A percentile compares a stretch with the other conserved stretches of the same genome.
Evolutionary conservation across 1,140 invertebrate species (phyloP).

Genomic region (Caerostris darwini): DNA sequence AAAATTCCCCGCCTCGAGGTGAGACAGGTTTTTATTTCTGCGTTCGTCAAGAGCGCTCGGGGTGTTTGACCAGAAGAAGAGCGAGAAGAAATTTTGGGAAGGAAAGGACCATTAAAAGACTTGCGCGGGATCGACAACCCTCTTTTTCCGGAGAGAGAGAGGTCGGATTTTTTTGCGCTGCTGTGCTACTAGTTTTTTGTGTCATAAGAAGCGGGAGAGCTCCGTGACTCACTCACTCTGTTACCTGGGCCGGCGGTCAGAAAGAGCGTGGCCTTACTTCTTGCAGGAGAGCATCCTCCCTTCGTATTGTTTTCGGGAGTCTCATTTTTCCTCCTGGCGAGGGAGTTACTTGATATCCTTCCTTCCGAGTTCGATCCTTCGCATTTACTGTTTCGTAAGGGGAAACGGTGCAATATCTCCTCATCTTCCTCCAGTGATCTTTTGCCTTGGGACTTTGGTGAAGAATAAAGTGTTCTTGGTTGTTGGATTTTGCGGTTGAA

Average conservation of each 20-base stretch:
- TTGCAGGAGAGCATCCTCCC: neutral
- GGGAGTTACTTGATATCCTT: neutral
- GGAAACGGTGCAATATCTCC: neutral
- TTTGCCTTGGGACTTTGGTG: neutral
- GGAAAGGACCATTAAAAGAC: conserved; percentile 13
- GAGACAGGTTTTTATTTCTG: conserved; percentile 49
- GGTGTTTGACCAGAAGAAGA: conserved; percentile 54
- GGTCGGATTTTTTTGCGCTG: neutral
- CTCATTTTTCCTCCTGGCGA: neutral
- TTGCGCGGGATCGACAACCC: conserved; percentile 24
- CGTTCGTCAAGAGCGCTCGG: conserved; percentile 21
- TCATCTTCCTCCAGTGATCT: neutral
- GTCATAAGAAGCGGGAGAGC: conserved; percentile 10
- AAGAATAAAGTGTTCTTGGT: neutral
- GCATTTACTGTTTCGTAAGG: neutral
- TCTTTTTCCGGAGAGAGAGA: neutral
- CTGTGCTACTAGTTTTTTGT: conserved; percentile 34
- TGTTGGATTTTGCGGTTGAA: neutral
- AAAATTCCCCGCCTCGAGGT: conserved; percentile 47
- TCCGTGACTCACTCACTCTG: neutral
- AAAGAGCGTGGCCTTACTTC: neutral
- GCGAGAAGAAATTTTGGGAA: neutral
- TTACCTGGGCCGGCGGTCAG: neutral
- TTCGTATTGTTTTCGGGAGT: neutral
- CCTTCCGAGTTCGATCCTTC: neutral